Evolutionary conservation across 1,140 invertebrate genomes (phyloP).

Genomic region (Samia ricini): DNA sequence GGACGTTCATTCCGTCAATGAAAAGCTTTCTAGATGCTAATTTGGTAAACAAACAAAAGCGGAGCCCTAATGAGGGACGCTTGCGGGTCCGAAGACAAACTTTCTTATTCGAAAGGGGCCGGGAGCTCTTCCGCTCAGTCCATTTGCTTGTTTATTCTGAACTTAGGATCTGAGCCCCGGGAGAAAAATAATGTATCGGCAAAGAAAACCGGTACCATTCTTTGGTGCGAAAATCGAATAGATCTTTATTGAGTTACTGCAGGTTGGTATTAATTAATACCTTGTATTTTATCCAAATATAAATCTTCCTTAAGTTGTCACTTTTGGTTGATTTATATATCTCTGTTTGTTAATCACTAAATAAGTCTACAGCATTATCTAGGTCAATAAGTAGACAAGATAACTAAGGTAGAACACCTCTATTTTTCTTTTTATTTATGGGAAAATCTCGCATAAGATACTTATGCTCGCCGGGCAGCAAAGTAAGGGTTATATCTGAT

Average conservation of each 20-base stretch:
- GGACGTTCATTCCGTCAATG: conserved; percentile 47
- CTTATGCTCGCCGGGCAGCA: no score
- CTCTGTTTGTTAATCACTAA: no score
- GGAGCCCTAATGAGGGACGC: conserved; percentile 67
- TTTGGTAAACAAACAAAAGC: conserved; percentile 72
- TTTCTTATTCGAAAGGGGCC: conserved; percentile 67
- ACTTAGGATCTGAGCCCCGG: conserved; percentile 46
- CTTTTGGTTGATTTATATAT: no score
- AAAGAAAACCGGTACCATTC: conserved; percentile 22
- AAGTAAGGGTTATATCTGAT: no score
- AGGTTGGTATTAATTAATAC: no score
- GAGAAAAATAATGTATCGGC: conserved; percentile 44
- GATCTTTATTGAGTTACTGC: not conserved
- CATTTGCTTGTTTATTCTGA: conserved; percentile 70
- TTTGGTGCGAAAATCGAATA: conserved; percentile 23
- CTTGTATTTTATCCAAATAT: no score
- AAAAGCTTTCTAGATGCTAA: conserved; percentile 68
- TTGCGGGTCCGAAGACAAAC: conserved; percentile 59
- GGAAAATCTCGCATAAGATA: no score
- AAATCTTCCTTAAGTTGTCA: no score
- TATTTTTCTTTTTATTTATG: no score
- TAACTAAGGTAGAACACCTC: no score
- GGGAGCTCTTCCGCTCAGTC: conserved; percentile 63
- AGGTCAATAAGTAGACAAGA: no score
- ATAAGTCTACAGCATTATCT: no score